Evolutionary conservation across 2,797 vertebrate genomes (phyloP), one percentile per base, ranked within the genome.

Genomic region (Phoebastria nigripes): DNA sequence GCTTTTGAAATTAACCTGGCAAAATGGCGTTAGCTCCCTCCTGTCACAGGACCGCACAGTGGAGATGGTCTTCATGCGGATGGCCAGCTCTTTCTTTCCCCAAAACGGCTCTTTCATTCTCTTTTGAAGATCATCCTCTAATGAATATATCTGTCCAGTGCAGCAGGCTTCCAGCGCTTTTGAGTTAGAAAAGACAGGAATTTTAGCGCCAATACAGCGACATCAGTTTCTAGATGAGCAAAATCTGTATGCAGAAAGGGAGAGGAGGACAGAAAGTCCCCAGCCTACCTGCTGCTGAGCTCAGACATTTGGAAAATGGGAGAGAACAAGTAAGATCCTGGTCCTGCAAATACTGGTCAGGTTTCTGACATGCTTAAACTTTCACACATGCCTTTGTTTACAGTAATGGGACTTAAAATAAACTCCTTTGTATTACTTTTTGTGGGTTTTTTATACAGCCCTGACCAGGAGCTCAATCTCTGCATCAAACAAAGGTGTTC

Each of bases 1-100:
- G n/a, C 37, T 77, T 95, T 90, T 89, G 52, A 59, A 97, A 87
- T 49, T 89, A 82, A 87, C 82, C 70, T 87, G 78, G 49, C 16
- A 71, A 87, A 89, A 76, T 59, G 66, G 47, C 79, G 59, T 26
- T 92, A 62, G 46, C 39, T 87, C 51, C 62, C 3, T 9, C 51
- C 71, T 92, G 70, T 89, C 59, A 51, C 51, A 76, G 67, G 39
- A 73, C 33, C 5, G 8, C 54, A 51, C 0, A 1, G 51, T 78
- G 39, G 70, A 94, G 61, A 44, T 33, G 9, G 46, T 86, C 54
- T 61, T 88, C 0, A 0, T 51, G 44, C 73, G 89, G 90, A 33
- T 31, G 73, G 41, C 3, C 0, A 0, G 37, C 37, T 54, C n/a
- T 5, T 19, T 51, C 58, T 65, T 74, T 65, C 63, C 63, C 59